Evolutionary conservation across 2,797 vertebrate species (phyloP), one percentile per base, ranked within the genome.

Genomic region (Adelosebastes latens): DNA sequence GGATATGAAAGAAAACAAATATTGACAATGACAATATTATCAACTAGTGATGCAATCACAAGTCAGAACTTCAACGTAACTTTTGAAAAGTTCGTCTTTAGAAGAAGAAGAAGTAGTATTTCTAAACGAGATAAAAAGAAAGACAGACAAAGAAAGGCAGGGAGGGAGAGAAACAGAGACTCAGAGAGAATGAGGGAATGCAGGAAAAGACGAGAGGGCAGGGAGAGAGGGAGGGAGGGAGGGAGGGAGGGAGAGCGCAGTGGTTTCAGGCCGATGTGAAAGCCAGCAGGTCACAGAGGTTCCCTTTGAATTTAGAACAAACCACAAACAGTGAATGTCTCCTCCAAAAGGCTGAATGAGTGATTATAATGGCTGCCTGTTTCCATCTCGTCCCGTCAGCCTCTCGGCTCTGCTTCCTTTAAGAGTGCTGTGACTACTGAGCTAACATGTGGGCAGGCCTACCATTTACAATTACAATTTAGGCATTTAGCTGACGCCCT

Each of bases 281-380:
- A 90, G 90, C 88, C 91, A 89, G 92, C 89, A 92, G 93, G 93
- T 95, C 94, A 94, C 83, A 92, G 90, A 92, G 93, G 94, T 94
- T 93, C 91, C 93, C 91, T 94, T 94, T 95, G 94, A 93, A 93
- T 92, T 91, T 92, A 93, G 91, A 95, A 94, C 91, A 92, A 93
- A 93, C 92, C 92, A 85, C 90, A 76, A 88, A 90, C 72, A 79
- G 80, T 91, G 92, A 90, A 92, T 90, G 87, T 90, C 90, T 91
- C 5, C 90, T 91, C 89, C 88, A 91, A 92, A 92, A 89, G 93
- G 84, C 90, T 94, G 92, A 95, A 93, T 93, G 93, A 93, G 80
- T 93, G 92, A 94, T 94, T 93, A 93, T 88, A 94, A 94, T 93
- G 93, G 93, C 92, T 93, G 94, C 93, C 93, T 91, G 86, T 88